Conservation (phyloP, 53 echinoderm and acorn worm species). For the Paracentrotus lividus region DNA sequence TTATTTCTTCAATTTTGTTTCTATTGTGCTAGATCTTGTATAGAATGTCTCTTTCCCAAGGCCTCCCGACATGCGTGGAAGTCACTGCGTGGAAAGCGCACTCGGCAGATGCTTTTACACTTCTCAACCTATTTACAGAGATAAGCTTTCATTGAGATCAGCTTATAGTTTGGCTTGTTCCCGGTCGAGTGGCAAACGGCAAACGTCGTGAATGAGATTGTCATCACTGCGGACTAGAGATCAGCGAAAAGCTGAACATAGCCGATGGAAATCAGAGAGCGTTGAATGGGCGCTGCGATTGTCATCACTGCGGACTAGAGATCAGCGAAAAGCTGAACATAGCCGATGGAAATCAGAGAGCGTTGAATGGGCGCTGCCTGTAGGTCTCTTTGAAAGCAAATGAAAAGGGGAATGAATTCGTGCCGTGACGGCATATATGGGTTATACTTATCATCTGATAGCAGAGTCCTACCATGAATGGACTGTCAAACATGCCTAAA, state of each 20-base stretch:
- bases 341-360: background rate
- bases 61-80: background rate
- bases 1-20: background rate
- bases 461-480: background rate
- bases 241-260: background rate
- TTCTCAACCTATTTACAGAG: constrained; percentile 5
- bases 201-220: background rate
- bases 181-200: background rate
- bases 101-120: background rate
- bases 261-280: background rate
- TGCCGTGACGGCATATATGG: background rate
- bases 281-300: background rate
- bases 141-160: background rate
- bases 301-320: background rate
- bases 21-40: background rate
- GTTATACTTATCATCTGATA: background rate
- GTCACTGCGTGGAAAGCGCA: background rate
- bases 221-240: background rate
- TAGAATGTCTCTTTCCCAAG: background rate
- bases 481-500: background rate
- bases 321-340: background rate
- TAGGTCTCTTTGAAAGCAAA: no score
- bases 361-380: background rate
- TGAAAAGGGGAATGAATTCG: no score
- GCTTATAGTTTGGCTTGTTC: background rate